A percentile compares a stretch with the other conserved stretches of the same genome.
Conservation (phyloP, 2,113 vertebrate species). For the Lasiurus cinereus region DNA sequence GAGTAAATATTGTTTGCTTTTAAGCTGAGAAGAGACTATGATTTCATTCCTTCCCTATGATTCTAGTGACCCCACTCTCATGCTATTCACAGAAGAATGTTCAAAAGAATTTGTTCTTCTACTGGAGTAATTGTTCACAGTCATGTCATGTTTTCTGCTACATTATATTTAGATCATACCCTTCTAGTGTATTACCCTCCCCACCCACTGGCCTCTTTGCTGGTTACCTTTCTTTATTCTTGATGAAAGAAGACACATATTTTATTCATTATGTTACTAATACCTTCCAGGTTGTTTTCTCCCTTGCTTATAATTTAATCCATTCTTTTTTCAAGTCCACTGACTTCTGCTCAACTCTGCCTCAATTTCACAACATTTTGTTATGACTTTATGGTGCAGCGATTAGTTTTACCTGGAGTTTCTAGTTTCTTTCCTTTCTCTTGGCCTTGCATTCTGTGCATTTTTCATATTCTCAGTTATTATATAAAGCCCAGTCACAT, state of each 20-base stretch:
- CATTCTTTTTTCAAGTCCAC: neutral
- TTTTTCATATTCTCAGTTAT: neutral
- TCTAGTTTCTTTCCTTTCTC: neutral
- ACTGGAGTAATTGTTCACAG: neutral
- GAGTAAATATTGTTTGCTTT: neutral
- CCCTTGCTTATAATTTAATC: neutral
- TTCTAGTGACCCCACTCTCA: neutral
- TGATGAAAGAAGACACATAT: neutral
- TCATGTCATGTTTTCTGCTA: neutral
- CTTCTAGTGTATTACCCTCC: neutral
- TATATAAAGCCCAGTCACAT: neutral
- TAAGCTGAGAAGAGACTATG: neutral
- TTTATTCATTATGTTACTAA: neutral
- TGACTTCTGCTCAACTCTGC: neutral
- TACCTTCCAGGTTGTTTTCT: neutral
- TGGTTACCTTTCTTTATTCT: constrained; percentile 23
- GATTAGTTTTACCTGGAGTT: constrained; percentile 50
- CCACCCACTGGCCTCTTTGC: neutral
- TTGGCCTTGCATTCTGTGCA: neutral
- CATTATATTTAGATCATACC: neutral
- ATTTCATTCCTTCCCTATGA: neutral
- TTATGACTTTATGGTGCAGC: neutral
- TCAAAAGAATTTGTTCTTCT: constrained; percentile 45
- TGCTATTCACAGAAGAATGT: neutral
- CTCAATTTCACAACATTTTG: constrained; percentile 42